Evolutionary conservation across 30 jellyfish, hydroid and myxozoan genomes (phyloP), one percentile per base, ranked within the genome.

Genomic region (Rhopilema esculentum): DNA sequence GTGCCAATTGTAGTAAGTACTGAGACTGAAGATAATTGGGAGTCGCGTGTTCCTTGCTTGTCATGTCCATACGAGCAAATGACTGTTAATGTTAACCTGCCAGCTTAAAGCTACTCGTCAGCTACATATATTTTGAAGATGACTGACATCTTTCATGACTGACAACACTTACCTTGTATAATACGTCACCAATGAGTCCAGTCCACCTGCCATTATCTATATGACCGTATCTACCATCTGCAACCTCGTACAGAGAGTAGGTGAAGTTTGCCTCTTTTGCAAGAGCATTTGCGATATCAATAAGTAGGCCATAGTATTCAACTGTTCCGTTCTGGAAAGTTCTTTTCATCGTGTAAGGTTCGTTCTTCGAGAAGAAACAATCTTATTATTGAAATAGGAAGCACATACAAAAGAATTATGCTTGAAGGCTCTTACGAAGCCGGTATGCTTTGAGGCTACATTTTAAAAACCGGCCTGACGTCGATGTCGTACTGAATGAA

Each of bases 131-230:
- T n/a, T n/a, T n/a, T n/a, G n/a, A n/a, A n/a, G n/a, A n/a, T n/a
- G n/a, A n/a, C n/a, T n/a, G n/a, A n/a, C n/a, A n/a, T n/a, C n/a
- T n/a, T n/a, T n/a, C n/a, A n/a, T n/a, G n/a, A n/a, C n/a, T n/a
- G n/a, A n/a, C n/a, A n/a, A n/a, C n/a, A 57, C 1, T 0, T 84
- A 84, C 93, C 88, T 85, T 73, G 67, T 85, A 85, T 0, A 85
- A 61, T 28, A 85, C 94, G 24, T 85, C 94, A 15, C 94, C 94
- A 31, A 85, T 40, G 83, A 85, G 28, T 21, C 94, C 94, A 24
- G 51, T 33, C 94, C 94, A 85, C n/a, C 21, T 26, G 8, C 94
- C 94, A 65, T 85, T 65, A 0, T 17, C 52, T 8, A 33, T 12
- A 40, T 75, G 82, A 26, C 94, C 94, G 63, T 85, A 85, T 0